phyloP scores from a whole-genome alignment of 2,888 invertebrate species.

The Lithophane semibrunnea region DNA sequence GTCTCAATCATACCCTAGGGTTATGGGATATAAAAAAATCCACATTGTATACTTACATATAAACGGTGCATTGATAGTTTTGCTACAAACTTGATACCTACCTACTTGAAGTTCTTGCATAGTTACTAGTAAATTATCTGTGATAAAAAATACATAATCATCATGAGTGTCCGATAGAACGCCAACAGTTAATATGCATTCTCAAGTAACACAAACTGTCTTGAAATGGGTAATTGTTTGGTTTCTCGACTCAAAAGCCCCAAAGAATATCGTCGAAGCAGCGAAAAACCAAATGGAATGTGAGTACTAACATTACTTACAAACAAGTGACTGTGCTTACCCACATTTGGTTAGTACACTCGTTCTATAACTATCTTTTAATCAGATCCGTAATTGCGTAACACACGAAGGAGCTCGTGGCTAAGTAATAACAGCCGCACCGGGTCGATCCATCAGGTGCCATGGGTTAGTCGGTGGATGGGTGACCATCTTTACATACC shows the following conservation, averaged over 20 bases:
- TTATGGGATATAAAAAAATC: too few species aligned
- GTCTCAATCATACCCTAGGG: too few species aligned
- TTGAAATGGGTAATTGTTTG: conserved; percentile 27
- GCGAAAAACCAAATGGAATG: conserved; percentile 2
- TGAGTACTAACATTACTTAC: conserved; percentile 8
- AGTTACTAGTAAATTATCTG: background rate
- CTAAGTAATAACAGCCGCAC: too few species aligned
- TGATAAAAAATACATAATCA: conserved; percentile 5
- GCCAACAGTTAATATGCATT: background rate
- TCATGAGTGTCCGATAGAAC: conserved; percentile 6
- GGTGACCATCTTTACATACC: too few species aligned
- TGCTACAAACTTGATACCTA: too few species aligned
- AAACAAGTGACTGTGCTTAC: background rate
- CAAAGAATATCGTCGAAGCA: background rate
- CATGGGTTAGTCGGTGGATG: too few species aligned
- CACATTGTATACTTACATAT: background rate
- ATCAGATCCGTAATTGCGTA: background rate
- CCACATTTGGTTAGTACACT: background rate
- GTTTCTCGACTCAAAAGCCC: background rate
- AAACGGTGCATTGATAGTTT: background rate
- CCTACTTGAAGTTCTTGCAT: background rate
- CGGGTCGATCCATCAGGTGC: too few species aligned
- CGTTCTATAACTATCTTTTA: background rate
- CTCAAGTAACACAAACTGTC: background rate
- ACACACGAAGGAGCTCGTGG: too few species aligned